Conservation (phyloP, 2,797 vertebrate genomes). For the Muraenolepis orangiensis region DNA sequence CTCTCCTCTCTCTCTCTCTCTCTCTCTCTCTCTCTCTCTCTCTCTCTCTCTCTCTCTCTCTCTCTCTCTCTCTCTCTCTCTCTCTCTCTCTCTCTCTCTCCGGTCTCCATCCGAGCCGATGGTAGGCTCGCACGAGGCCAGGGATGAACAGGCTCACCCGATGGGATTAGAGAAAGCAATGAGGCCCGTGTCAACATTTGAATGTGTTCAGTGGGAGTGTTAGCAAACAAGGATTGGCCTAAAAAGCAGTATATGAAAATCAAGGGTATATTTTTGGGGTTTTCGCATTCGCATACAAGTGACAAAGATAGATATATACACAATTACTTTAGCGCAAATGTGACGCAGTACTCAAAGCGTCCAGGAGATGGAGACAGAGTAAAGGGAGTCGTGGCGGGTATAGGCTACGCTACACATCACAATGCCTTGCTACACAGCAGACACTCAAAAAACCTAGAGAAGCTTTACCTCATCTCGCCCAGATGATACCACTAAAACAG, state of each 20-base stretch:
- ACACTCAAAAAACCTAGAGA: conserved; percentile 23
- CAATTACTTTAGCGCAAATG: too few species aligned
- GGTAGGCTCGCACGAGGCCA: neutral
- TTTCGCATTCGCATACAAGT: too few species aligned
- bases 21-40: too few species aligned
- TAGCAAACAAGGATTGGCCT: too few species aligned
- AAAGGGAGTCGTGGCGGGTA: conserved; percentile 20
- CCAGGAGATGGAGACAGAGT: conserved; percentile 65
- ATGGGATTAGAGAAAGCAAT: conserved; percentile 8
- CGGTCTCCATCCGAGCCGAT: too few species aligned
- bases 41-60: too few species aligned
- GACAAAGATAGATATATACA: too few species aligned
- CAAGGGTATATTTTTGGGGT: neutral
- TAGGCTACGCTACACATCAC: conserved; percentile 31
- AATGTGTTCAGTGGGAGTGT: too few species aligned
- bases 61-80: too few species aligned
- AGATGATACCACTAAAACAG: too few species aligned
- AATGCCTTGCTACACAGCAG: conserved; percentile 34
- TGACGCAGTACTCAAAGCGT: conserved; percentile 6
- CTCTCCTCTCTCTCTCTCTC: too few species aligned
- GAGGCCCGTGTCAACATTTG: neutral
- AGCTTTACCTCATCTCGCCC: neutral
- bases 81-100: too few species aligned
- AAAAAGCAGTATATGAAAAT: neutral
- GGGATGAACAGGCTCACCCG: conserved; percentile 13